Conservation (phyloP, 2,888 invertebrate genomes). For the Drosophila koepferae region DNA sequence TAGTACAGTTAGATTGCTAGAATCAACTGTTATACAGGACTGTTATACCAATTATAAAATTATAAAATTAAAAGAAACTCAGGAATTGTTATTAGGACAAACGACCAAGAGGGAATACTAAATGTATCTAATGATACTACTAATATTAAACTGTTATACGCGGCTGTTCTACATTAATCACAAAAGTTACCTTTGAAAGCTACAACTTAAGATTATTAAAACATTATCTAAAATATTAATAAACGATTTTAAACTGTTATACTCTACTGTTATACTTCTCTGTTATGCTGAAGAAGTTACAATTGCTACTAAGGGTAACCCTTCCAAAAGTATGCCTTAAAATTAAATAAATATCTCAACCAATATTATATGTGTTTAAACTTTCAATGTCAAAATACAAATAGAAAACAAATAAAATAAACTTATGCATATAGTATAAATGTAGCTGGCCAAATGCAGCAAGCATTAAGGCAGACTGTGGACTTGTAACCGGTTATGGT, state of each 20-base stretch:
- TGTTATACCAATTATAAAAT: neutral
- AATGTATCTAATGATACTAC: neutral
- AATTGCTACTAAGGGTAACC: neutral
- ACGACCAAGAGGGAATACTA: neutral
- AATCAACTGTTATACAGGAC: neutral
- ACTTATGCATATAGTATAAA: conserved; percentile 33
- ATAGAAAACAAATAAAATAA: conserved; percentile 11
- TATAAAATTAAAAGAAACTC: neutral
- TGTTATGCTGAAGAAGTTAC: neutral
- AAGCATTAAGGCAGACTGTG: conserved; percentile 50
- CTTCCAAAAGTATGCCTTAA: conserved; percentile 5
- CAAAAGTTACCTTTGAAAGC: neutral
- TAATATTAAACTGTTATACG: neutral
- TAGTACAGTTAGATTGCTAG: neutral
- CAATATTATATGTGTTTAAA: conserved; percentile 6
- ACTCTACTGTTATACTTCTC: neutral
- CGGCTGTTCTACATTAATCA: neutral
- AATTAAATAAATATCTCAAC: conserved; percentile 10
- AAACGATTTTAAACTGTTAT: neutral
- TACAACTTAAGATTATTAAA: neutral
- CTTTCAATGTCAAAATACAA: conserved; percentile 29
- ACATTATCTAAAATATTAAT: neutral
- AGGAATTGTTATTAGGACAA: neutral
- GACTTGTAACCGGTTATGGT: conserved; percentile 66
- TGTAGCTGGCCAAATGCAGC: conserved; percentile 58